phyloP scores from a whole-genome alignment of 2,113 vertebrate species.

The Solenodon paradoxus region DNA sequence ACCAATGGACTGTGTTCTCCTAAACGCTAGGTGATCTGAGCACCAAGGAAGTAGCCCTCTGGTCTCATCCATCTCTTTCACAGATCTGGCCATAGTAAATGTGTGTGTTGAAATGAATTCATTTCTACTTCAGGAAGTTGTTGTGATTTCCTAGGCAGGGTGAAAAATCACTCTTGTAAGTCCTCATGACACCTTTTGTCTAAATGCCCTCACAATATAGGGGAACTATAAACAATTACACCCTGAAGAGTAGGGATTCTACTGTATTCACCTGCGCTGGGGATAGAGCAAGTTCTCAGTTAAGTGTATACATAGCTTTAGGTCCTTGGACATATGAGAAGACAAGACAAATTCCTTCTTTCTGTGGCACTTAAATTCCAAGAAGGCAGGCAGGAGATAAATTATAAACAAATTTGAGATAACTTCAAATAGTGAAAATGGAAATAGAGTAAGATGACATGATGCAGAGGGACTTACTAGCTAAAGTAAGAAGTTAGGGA shows the following conservation, averaged over 20 bases:
- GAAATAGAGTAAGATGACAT: neutral
- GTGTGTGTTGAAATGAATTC: neutral
- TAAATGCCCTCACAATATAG: fast-evolving
- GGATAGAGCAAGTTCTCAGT: neutral
- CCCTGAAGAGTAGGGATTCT: neutral
- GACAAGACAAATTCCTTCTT: neutral
- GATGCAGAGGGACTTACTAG: neutral
- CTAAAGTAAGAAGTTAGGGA: neutral
- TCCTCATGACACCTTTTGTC: neutral
- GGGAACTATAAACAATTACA: neutral
- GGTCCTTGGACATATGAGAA: neutral
- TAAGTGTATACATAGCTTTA: neutral
- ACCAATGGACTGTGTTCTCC: neutral
- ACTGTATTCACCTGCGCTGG: neutral
- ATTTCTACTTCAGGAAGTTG: neutral
- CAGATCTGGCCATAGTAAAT: neutral
- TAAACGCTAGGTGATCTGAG: neutral
- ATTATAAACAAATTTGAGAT: neutral
- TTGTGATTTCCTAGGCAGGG: neutral
- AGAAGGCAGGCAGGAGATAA: neutral
- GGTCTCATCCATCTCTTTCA: neutral
- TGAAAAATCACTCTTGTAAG: neutral
- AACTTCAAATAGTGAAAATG: neutral
- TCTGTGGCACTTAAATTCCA: neutral
- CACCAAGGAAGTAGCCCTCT: neutral